Evolutionary conservation across 1,140 invertebrate species (phyloP), one percentile per base, ranked within the genome.

Genomic region (Drosophila punjabiensis): DNA sequence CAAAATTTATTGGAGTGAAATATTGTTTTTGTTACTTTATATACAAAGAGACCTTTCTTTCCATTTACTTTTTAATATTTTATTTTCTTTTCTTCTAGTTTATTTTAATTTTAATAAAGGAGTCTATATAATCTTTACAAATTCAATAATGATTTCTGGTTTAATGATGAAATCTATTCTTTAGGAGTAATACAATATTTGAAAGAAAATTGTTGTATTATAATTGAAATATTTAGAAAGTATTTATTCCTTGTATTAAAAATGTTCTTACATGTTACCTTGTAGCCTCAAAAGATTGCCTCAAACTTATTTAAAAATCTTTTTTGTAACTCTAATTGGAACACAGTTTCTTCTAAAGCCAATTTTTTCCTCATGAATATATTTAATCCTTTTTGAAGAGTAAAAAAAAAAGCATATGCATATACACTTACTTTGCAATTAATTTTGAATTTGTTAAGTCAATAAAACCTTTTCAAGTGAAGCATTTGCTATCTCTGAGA

Each of bases 401-500:
- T 56, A 11, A 16, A 35, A n/a, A 16, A 16, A 24, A 11, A 39
- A 0, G n/a, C 5, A 24, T 24, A 16, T 10, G 5, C 20, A n/a
- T 2, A 6, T 11, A 28, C 7, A 8, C 20, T 16, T 7, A 24
- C 14, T 56, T 39, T n/a, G 14, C 14, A 39, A 58, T 58, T 58
- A 7, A 58, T 39, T 58, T 58, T 16, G 9, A 39, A 28, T 39
- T 11, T 24, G 9, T 39, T 4, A 39, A 39, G 33, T 58, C 14
- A 28, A 39, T 28, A 39, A 28, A 58, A 58, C 11, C 28, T n/a
- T 59, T 24, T 56, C 28, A 16, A 47, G 37, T 8, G 4, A n/a
- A 16, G 20, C 20, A 28, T 28, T 39, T n/a, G 60, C 30, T 47
- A 56, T 69, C 58, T 78, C 11, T 18, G 8, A 24, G 14, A 55